phyloP scores from a whole-genome alignment of 2,113 vertebrate genomes.

The Megaceryle torquata region DNA sequence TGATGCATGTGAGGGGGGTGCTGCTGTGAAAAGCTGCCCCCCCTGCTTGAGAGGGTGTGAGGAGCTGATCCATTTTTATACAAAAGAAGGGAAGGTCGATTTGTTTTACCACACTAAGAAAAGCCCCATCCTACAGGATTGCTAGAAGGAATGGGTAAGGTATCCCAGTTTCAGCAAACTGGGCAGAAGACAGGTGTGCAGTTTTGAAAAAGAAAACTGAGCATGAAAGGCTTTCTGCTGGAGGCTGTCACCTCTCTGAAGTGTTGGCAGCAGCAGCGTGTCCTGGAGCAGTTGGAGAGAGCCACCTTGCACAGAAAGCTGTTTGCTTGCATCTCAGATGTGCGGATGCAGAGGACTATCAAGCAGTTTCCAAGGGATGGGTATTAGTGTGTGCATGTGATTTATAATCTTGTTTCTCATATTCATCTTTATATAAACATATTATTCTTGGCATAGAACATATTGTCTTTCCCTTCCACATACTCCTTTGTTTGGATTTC shows the following conservation, averaged over 20 bases:
- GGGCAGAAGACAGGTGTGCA: neutral
- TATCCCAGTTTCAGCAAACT: neutral
- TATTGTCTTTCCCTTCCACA: neutral
- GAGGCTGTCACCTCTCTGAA: neutral
- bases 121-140: neutral
- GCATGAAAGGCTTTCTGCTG: neutral
- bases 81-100: neutral
- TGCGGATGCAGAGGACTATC: neutral
- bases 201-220: neutral
- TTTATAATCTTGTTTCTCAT: neutral
- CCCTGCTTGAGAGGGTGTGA: rapidly evolving
- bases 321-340: neutral
- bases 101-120: neutral
- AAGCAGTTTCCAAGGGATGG: neutral
- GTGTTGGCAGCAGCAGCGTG: neutral
- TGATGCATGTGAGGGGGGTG: rapidly evolving
- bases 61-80: rapidly evolving
- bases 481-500: neutral
- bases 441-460: neutral
- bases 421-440: neutral
- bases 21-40: neutral
- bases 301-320: neutral
- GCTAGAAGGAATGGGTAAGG: neutral
- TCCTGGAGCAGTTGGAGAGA: neutral
- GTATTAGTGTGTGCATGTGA: neutral